phyloP scores from a whole-genome alignment of 2,113 vertebrate genomes.

The Dermatemys mawii region DNA sequence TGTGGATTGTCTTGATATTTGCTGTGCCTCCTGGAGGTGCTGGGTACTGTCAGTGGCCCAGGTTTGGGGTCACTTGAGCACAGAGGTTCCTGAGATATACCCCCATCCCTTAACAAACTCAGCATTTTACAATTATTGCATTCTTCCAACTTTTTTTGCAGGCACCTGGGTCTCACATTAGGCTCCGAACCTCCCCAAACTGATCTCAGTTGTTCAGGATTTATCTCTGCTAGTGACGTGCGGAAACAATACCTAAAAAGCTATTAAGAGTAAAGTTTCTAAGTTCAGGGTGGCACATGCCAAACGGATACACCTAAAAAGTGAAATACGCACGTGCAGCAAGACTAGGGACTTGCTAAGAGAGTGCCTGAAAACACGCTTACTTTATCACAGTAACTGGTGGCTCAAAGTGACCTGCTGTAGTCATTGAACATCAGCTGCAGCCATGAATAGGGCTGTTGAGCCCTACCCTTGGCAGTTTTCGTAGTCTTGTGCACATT shows the following conservation, averaged over 20 bases:
- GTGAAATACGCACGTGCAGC: background rate
- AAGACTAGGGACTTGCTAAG: background rate
- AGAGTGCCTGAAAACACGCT: no score
- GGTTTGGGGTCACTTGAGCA: fast-evolving
- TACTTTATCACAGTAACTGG: background rate
- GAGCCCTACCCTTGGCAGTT: background rate
- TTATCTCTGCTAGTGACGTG: background rate
- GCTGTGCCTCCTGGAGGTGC: background rate
- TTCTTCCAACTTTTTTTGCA: fast-evolving
- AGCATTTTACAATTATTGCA: background rate
- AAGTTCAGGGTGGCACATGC: background rate
- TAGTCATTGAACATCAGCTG: background rate
- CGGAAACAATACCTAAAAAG: background rate
- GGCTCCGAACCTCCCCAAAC: fast-evolving
- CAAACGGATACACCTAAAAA: background rate
- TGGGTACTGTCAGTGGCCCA: fast-evolving
- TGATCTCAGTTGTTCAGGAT: background rate
- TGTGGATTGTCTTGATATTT: background rate
- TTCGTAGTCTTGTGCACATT: background rate
- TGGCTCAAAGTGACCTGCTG: background rate
- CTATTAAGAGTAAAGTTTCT: background rate
- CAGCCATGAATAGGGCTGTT: background rate
- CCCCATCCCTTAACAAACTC: background rate
- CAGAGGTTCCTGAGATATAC: fast-evolving
- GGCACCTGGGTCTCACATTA: fast-evolving